Evolutionary conservation across 2,888 invertebrate genomes (phyloP).

Genomic region (Oxystoma pomonae): DNA sequence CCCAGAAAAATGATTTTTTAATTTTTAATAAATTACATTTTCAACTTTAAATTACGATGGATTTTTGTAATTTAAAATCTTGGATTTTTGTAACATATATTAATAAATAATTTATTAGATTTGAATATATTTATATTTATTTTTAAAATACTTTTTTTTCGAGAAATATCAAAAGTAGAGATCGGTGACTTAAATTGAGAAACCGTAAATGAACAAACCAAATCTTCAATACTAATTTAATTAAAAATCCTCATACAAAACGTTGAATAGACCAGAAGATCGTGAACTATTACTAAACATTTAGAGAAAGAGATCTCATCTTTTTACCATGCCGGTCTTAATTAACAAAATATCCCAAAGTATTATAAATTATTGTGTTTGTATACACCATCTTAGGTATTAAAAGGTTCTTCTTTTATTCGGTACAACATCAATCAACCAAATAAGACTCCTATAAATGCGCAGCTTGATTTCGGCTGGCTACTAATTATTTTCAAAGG

Average conservation of each 20-base stretch:
- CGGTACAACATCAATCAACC: constrained; percentile 1
- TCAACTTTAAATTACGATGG: too few species aligned
- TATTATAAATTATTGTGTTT: background rate
- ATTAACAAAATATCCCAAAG: background rate
- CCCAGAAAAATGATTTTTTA: too few species aligned
- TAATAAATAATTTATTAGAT: too few species aligned
- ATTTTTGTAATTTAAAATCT: too few species aligned
- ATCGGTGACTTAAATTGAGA: background rate
- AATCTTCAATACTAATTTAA: background rate
- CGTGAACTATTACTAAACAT: background rate
- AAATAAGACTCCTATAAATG: background rate
- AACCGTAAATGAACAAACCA: background rate
- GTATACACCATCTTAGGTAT: background rate
- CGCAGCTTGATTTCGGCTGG: constrained; percentile 1
- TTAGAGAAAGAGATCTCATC: background rate
- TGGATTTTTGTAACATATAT: too few species aligned
- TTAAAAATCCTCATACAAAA: background rate
- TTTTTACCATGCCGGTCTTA: background rate
- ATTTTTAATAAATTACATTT: too few species aligned
- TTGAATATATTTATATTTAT: too few species aligned
- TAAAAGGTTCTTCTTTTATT: background rate
- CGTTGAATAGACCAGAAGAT: background rate
- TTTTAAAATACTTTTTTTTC: too few species aligned
- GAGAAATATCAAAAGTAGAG: too few species aligned
- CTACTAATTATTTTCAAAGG: constrained; percentile 3